Evolutionary conservation across 2,797 vertebrate genomes (phyloP), one percentile per base, ranked within the genome.

Genomic region (Lophura swinhoii): DNA sequence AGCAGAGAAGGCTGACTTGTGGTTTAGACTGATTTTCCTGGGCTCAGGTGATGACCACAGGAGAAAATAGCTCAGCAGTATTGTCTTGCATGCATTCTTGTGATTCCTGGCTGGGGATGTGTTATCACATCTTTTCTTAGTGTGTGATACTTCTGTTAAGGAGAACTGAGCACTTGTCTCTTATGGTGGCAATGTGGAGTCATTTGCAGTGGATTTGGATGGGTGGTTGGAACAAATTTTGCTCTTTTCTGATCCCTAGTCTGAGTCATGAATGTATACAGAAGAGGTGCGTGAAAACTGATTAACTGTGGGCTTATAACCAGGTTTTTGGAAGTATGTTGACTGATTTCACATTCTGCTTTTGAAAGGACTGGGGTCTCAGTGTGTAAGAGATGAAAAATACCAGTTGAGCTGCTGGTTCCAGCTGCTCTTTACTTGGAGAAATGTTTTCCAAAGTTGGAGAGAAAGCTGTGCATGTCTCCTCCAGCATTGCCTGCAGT

Each of bases 1-100:
- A 81, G 28, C 31, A 28, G 60, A 29, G 29, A 73, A 33, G 5
- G 22, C 29, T 90, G 77, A 26, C 41, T 49, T 72, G 6, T 88
- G 33, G 7, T 58, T 93, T 82, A 82, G 86, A 26, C 26, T 86
- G 60, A 78, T 51, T 29, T 88, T 88, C 86, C 28, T 88, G 48
- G 60, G 48, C 20, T 22, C 6, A 7, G 74, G 29, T 88, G 31
- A 6, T 44, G 12, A 75, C 11, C 29, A 22, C 14, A 62, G 62
- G 37, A 88, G 58, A 68, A 87, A 69, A 49, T 63, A 3, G 53
- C 46, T 68, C 59, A 64, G 29, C 12, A 83, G 33, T 59, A 4
- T 60, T 63, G 44, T 22, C 12, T 46, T 66, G 37, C 41, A 13
- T 1, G 0, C 2, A 12, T 0, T 1, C 26, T 60, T 74, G 43